Evolutionary conservation across 53 echinoderm and acorn worm genomes (phyloP), one percentile per base, ranked within the genome.

Genomic region (Luidia sarsii): DNA sequence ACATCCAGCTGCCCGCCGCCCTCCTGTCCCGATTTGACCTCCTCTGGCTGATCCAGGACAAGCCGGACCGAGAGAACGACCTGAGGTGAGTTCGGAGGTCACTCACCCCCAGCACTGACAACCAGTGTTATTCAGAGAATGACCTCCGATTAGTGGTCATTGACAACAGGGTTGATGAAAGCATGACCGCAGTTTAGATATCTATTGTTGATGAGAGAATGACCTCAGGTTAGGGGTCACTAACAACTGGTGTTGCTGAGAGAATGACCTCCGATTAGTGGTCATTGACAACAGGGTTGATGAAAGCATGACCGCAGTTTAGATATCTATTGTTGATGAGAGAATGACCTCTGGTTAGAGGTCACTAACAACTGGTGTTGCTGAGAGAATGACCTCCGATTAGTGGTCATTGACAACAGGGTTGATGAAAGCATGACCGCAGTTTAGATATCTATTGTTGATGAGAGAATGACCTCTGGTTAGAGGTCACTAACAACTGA

Each of bases 21-120:
- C 87, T 99, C n/a, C 89, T 99, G 48, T 99, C 99, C 21, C 88
- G 99, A 56, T 99, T 99, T 59, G 99, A 99, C 61, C 80, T 99
- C 0, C 79, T 99, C 29, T 99, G 99, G 99, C 85, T 99, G 37
- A 94, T 99, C 25, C 94, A 94, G 39, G 99, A 99, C 46, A 91
- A 89, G 66, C 86, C 99, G 21, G 99, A 99, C 71, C 80, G 99
- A 57, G 99, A 99, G 50, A 94, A 99, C 75, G 99, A 99, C 46
- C 85, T 99, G 14, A 87, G 99, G 99, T 93, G 20, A 61, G 74
- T 70, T 5, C 18, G 22, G 14, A 80, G 19, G 14, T 5, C 8
- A n/a, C 21, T 53, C 56, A 4, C 18, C 14, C 7, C 23, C 18
- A 28, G 24, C 6, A n/a, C 13, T 20, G 6, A 64, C 10, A 66